Evolutionary conservation across 2,888 invertebrate species (phyloP).

Genomic region (Matsumyia berberina): DNA sequence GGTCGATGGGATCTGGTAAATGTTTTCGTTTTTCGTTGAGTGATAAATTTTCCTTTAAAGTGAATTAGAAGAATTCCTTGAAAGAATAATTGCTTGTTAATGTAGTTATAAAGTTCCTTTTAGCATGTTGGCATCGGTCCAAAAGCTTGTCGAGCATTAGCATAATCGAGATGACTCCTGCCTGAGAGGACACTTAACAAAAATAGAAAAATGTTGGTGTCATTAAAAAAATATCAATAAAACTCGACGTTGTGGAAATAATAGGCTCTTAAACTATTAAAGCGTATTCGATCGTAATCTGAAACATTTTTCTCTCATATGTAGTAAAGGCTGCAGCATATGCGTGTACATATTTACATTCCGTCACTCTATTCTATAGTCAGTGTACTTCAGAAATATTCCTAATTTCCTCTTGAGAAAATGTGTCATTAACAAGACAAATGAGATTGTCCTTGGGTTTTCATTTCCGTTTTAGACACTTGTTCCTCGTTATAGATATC

Average conservation of each 20-base stretch:
- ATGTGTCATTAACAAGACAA: too few relatives aligned
- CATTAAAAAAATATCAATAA: not conserved
- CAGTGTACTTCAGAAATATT: too few relatives aligned
- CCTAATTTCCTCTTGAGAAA: too few relatives aligned
- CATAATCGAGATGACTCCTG: constrained; percentile 1
- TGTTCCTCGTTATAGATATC: too few relatives aligned
- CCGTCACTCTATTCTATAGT: too few relatives aligned
- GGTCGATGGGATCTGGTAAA: not conserved
- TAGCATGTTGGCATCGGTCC: constrained; percentile 5
- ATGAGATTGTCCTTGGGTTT: too few relatives aligned
- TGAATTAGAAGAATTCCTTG: not conserved
- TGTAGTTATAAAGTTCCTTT: not conserved
- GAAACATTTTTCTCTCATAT: too few relatives aligned
- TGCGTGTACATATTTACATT: too few relatives aligned
- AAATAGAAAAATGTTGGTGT: not conserved
- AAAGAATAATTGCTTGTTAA: not conserved
- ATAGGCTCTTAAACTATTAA: too few relatives aligned
- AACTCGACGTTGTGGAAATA: not conserved
- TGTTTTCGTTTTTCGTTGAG: constrained; percentile 1
- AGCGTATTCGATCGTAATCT: too few relatives aligned
- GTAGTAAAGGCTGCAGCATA: too few relatives aligned
- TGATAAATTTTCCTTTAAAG: not conserved
- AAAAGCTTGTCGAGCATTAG: not conserved
- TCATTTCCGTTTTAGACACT: too few relatives aligned
- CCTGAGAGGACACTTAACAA: not conserved